Base-by-base conservation (phyloP, 2,888 invertebrate species). In the Tenthredo scrophulariae region DNA sequence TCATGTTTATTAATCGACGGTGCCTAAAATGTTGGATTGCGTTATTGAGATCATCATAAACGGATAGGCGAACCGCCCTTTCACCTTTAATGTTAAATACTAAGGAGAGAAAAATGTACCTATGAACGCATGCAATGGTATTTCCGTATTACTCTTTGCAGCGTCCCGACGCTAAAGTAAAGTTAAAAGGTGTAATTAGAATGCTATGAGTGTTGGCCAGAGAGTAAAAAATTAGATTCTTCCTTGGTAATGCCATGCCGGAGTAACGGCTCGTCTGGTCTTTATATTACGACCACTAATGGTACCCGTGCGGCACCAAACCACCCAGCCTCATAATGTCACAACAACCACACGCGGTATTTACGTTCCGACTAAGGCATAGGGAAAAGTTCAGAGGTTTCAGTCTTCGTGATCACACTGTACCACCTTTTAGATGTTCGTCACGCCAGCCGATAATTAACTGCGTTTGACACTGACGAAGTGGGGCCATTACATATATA, bases 261-360 rank as follows among this genome's bases (percentile, higher is more conserved):
- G 80, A 58, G 58, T 80, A 80, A 80, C 58, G 80, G 80, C 58
- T 40, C 67, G 67, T 67, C 54, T 70, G 54, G 67, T 65, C 83
- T 83, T 83, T 70, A 70, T 83, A 70, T 70, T 70, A 65, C 46
- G 67, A 83, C 33, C 83, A 67, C 70, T 83, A 83, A 83, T 83
- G 70, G 67, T 70, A 83, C 83, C 83, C 67, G 67, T 43, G 83
- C 83, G 29, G 65, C 83, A 46, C 54, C 65, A 46, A 83, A 67
- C 83, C 83, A 15, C 15, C 83, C 46, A 67, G 70, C 37, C 67
- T 67, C 67, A 46, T 83, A 83, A 83, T 70, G 83, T 65, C 83
- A 83, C 83, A 70, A 83, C 83, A 83, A 83, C 83, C 83, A 67
- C 67, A 80, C 83, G 83, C 83, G 83, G 83, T 83, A 83, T 83